Evolutionary conservation across 1,140 invertebrate genomes (phyloP).

Genomic region (Nomia melanderi): DNA sequence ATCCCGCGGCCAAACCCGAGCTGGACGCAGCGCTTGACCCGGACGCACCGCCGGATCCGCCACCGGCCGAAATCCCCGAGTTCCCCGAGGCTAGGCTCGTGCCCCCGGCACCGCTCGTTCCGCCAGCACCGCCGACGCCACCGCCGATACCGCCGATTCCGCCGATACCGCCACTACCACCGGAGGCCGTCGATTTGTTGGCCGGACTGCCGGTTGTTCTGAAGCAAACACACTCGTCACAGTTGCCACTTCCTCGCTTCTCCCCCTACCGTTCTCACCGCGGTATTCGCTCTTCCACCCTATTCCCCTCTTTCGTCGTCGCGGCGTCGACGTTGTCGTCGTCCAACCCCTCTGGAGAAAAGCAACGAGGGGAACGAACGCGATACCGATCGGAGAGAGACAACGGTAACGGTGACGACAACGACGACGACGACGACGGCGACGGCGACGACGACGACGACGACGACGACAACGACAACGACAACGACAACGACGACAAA

Average conservation of each 20-base stretch:
- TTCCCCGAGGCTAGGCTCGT: slow-evolving; percentile 76
- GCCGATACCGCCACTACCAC: slow-evolving; percentile 83
- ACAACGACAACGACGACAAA: not conserved
- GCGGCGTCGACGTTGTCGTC: no score
- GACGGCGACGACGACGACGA: no score
- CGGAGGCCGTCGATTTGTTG: slow-evolving; percentile 84
- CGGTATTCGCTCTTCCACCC: not conserved
- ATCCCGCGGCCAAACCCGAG: slow-evolving; percentile 75
- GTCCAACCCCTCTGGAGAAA: no score
- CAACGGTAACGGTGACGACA: no score
- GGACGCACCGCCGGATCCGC: slow-evolving; percentile 67
- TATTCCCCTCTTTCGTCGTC: not conserved
- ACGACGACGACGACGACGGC: no score
- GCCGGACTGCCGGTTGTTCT: slow-evolving; percentile 87
- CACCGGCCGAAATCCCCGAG: no score
- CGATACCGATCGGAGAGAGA: no score
- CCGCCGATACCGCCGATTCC: slow-evolving; percentile 34
- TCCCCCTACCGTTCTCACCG: no score
- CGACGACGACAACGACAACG: no score
- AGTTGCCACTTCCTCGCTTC: not conserved
- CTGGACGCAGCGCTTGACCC: not conserved
- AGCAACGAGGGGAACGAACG: no score
- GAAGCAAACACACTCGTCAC: slow-evolving; percentile 51
- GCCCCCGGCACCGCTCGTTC: not conserved
- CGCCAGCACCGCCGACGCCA: slow-evolving; percentile 57